phyloP scores from a whole-genome alignment of 1,140 invertebrate genomes.

The Caenorhabditis inopinata region DNA sequence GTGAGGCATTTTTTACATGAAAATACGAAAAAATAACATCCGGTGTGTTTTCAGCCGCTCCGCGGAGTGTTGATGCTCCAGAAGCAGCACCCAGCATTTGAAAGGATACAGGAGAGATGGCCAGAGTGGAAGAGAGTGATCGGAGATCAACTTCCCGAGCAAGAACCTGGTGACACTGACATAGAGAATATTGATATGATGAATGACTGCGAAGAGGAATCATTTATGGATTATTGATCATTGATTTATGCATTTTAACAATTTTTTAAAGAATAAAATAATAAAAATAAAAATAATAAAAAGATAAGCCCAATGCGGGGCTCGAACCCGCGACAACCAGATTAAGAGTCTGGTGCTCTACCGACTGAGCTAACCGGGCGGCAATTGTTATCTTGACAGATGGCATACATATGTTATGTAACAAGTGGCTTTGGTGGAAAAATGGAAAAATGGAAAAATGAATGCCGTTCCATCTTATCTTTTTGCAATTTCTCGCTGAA shows the following conservation, averaged over 20 bases:
- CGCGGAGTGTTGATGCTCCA: not conserved
- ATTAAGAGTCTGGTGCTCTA: slow-evolving; percentile 31
- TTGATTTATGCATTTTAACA: too few relatives aligned
- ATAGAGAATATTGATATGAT: not conserved
- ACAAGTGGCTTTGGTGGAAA: too few relatives aligned
- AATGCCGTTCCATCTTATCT: too few relatives aligned
- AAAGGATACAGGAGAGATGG: not conserved
- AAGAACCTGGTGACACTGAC: not conserved
- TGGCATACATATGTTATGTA: too few relatives aligned
- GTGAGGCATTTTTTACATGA: not conserved
- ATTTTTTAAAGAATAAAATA: too few relatives aligned
- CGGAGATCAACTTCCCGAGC: not conserved
- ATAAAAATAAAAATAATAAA: too few relatives aligned
- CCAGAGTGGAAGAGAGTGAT: slow-evolving; percentile 9
- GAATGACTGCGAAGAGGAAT: not conserved
- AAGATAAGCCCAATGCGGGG: slow-evolving; percentile 61
- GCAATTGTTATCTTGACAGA: too few relatives aligned
- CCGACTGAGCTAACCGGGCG: slow-evolving; percentile 20
- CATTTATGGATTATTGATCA: not conserved
- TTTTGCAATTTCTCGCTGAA: too few relatives aligned
- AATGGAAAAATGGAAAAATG: too few relatives aligned
- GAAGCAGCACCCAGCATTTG: not conserved
- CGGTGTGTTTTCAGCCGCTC: not conserved
- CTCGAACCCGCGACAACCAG: slow-evolving; percentile 65
- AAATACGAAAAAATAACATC: not conserved